Percentiles rank a stretch among this genome's conserved stretches.
phyloP scores from a whole-genome alignment of 2,113 vertebrate genomes.

The Malurus cyaneus region DNA sequence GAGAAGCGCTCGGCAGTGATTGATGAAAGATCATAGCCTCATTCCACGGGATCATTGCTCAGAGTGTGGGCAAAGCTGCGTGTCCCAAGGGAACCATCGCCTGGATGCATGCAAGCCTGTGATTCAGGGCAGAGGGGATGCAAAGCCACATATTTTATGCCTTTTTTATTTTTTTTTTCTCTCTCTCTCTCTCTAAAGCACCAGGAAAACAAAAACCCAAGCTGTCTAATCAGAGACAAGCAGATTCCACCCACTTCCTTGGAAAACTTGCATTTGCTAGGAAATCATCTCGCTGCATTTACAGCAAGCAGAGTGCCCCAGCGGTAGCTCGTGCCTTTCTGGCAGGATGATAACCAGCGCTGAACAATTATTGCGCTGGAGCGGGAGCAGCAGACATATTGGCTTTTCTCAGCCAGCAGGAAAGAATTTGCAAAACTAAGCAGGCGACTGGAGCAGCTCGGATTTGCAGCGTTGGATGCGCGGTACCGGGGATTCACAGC shows the following conservation, averaged over 20 bases:
- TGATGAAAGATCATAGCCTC: constrained; percentile 67
- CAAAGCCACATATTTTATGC: constrained; percentile 33
- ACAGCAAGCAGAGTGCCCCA: constrained; percentile 45
- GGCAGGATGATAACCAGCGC: constrained; percentile 58
- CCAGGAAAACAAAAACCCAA: constrained; percentile 54
- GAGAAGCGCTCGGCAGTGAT: constrained; percentile 39
- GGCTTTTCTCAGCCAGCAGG: constrained; percentile 67
- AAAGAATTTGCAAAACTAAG: constrained; percentile 70
- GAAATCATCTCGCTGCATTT: constrained; percentile 53
- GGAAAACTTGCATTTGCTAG: constrained; percentile 58
- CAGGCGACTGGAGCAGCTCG: constrained; percentile 38
- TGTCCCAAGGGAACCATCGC: constrained; percentile 54
- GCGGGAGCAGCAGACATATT: constrained; percentile 66
- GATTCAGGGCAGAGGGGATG: constrained; percentile 58
- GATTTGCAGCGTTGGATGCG: constrained; percentile 11
- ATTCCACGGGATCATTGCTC: constrained; percentile 62
- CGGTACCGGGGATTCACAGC: constrained; percentile 30
- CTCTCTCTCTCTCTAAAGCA: constrained; percentile 10
- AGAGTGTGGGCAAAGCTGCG: constrained; percentile 55
- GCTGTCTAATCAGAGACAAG: constrained; percentile 61
- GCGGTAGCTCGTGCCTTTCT: constrained; percentile 49
- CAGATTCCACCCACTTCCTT: constrained; percentile 67
- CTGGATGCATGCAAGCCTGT: constrained; percentile 28
- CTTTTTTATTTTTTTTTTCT: not conserved
- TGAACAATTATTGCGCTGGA: constrained; percentile 61